These are phyloP conservation scores for Acromyrmex charruanus DNA, from an alignment of 1,140 invertebrate species.

Conservation along the genomic window DNA sequence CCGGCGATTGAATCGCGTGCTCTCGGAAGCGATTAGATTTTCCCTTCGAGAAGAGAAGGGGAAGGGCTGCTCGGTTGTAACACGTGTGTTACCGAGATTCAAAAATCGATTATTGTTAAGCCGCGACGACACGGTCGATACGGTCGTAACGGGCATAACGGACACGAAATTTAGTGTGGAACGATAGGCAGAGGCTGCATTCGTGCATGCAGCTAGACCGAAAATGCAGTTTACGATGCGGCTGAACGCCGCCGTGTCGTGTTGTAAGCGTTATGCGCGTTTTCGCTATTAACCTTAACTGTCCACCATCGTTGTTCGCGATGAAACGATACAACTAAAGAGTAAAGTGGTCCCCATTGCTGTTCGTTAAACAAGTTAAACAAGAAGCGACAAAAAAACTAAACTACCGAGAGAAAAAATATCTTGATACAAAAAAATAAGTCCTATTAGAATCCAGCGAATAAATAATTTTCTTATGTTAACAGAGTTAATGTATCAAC, in stretches of 20 bases:
- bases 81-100: constrained; percentile 45
- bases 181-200: constrained; percentile 12
- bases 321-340: background rate
- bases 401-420: background rate
- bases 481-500: too few species aligned
- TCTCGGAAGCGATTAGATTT: constrained; percentile 54
- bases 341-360: background rate
- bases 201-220: background rate
- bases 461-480: too few species aligned
- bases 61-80: too few species aligned
- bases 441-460: too few species aligned
- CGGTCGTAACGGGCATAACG: constrained; percentile 2
- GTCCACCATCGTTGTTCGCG: background rate
- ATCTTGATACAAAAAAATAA: too few species aligned
- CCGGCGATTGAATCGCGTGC: constrained; percentile 44
- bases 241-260: background rate
- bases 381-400: background rate
- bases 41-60: constrained; percentile 5
- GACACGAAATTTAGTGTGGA: constrained; percentile 31
- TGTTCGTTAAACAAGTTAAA: background rate
- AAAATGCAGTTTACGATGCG: constrained; percentile 51
- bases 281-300: background rate
- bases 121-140: constrained; percentile 38
- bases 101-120: constrained; percentile 57
- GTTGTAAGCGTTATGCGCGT: background rate